Conservation (phyloP, 1,140 invertebrate genomes). For the Macrotrachela quadricornifera region DNA sequence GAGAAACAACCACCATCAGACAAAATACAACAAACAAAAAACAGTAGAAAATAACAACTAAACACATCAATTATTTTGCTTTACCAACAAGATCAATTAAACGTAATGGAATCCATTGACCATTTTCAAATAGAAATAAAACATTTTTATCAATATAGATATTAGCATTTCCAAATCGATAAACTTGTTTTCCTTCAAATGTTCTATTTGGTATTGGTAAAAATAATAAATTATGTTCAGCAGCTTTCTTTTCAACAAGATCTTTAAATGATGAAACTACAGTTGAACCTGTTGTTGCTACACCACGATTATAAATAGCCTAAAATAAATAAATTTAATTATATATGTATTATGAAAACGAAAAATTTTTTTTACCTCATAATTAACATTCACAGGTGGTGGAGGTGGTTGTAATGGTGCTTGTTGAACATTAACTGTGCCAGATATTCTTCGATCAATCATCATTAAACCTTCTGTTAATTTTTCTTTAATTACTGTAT, state of each 20-base stretch:
- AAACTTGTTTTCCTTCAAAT: slow-evolving; percentile 55
- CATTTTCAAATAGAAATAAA: slow-evolving; percentile 13
- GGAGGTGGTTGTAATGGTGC: not conserved
- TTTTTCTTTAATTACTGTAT: slow-evolving; percentile 49
- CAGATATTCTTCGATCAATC: slow-evolving; percentile 55
- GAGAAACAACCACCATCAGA: too few species aligned
- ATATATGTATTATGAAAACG: not conserved
- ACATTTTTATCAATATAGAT: slow-evolving; percentile 51
- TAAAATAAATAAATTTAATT: not conserved
- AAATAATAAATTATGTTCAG: slow-evolving; percentile 35
- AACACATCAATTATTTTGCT: not conserved
- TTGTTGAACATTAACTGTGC: slow-evolving; percentile 6
- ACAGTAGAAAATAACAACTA: too few species aligned
- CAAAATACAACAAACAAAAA: too few species aligned
- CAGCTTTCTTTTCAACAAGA: slow-evolving; percentile 5
- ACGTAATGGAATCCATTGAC: slow-evolving; percentile 2
- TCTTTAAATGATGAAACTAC: slow-evolving; percentile 4
- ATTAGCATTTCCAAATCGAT: slow-evolving; percentile 47
- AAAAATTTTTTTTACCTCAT: not conserved
- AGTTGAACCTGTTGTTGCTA: not conserved
- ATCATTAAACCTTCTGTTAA: slow-evolving; percentile 70
- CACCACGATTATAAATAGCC: not conserved
- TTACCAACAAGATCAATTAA: slow-evolving; percentile 1
- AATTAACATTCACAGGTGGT: not conserved
- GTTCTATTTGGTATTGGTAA: slow-evolving; percentile 53